Evolutionary conservation across 2,113 vertebrate genomes (phyloP).

Genomic region (Ptilorrhoa leucosticta): DNA sequence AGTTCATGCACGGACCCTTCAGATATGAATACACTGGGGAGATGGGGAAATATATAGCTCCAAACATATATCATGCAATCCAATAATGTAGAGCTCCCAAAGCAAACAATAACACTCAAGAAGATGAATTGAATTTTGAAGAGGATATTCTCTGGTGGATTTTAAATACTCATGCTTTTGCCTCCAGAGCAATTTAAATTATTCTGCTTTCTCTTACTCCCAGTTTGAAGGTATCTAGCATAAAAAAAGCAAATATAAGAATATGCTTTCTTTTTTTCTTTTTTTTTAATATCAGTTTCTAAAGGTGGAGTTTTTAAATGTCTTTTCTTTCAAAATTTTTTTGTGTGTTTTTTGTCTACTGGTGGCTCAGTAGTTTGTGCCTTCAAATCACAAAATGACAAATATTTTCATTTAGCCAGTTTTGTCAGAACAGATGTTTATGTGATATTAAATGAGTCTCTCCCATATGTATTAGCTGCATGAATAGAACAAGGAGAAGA

Average conservation of each 20-base stretch:
- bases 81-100: background rate
- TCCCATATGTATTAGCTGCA: background rate
- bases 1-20: background rate
- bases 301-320: background rate
- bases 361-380: background rate
- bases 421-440: background rate
- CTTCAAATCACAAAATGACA: background rate
- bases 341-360: background rate
- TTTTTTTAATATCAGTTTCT: background rate
- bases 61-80: background rate
- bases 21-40: background rate
- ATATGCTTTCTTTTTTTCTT: background rate
- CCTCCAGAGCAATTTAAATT: background rate
- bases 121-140: conserved; percentile 33
- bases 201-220: background rate
- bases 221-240: background rate
- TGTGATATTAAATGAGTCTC: background rate
- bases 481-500: background rate
- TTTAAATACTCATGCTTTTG: background rate
- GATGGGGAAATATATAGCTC: background rate
- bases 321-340: background rate
- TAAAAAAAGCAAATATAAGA: background rate
- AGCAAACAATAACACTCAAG: conserved; percentile 6
- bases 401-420: background rate
- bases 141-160: background rate